A percentile compares a stretch with the other conserved stretches of the same genome.
Evolutionary conservation across 2,888 invertebrate genomes (phyloP).

Genomic region (Erynnis tages): DNA sequence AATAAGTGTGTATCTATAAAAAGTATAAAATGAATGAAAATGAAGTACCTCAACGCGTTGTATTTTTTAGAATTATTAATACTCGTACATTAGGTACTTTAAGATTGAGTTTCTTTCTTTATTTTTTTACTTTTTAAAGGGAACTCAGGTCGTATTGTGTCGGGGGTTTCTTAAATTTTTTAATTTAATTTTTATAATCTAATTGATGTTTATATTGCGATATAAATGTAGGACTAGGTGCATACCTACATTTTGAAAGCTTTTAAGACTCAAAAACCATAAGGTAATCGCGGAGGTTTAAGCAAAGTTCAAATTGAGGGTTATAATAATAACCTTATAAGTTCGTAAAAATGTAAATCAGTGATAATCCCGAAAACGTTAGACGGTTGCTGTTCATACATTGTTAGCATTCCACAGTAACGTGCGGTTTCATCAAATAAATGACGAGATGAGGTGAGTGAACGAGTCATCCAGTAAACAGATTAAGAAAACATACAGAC

Average conservation of each 20-base stretch:
- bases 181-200: no score
- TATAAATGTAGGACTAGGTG: not conserved
- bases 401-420: constrained; percentile 14
- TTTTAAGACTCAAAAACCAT: not conserved
- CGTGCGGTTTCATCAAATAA: constrained; percentile 11
- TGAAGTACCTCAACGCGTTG: no score
- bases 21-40: no score
- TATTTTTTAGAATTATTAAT: no score
- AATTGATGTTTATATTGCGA: not conserved
- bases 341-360: not conserved
- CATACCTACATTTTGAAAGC: not conserved
- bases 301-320: constrained; percentile 5
- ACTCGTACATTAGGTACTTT: no score
- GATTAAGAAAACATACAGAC: constrained; percentile 1
- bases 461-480: constrained; percentile 6
- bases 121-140: no score
- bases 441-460: constrained; percentile 5
- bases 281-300: not conserved
- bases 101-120: no score
- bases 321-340: constrained; percentile 7
- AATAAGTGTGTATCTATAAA: no score
- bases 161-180: no score
- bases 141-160: no score
- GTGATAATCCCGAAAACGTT: not conserved
- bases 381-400: no score